phyloP scores from a whole-genome alignment of 2,113 vertebrate species.

The Macaca mulatta region DNA sequence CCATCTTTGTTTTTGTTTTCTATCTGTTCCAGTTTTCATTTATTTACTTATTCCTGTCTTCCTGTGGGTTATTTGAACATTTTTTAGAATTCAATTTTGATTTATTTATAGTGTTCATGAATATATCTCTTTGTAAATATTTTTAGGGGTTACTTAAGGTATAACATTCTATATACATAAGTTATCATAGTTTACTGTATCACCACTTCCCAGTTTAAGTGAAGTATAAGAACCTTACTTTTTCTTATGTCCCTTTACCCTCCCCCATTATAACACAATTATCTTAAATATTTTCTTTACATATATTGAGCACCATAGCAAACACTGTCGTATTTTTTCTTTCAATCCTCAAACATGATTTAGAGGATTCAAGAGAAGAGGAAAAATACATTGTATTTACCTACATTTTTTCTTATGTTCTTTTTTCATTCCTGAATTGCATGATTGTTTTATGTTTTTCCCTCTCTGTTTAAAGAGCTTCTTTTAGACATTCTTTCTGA shows the following conservation, averaged over 20 bases:
- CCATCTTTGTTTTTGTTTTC: neutral
- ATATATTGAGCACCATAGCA: neutral
- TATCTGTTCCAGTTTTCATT: neutral
- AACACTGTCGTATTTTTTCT: neutral
- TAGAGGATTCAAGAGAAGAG: neutral
- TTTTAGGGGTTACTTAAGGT: neutral
- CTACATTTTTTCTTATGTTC: neutral
- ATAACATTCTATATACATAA: neutral
- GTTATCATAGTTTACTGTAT: neutral
- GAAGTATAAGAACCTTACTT: neutral
- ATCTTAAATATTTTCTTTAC: neutral
- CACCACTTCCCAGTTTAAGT: neutral
- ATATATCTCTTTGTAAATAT: neutral
- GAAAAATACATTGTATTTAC: neutral
- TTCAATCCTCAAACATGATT: neutral
- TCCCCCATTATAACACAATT: neutral
- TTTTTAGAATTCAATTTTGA: neutral
- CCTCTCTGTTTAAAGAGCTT: neutral
- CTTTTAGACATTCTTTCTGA: neutral
- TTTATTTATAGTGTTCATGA: neutral
- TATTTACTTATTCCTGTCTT: neutral
- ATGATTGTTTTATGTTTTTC: neutral
- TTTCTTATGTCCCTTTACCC: neutral
- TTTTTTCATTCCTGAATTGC: neutral
- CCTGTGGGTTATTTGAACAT: neutral